A percentile compares a stretch with the other conserved stretches of the same genome.
phyloP scores from a whole-genome alignment of 64 coral and sea anemone species.

The Platygyra sinensis region DNA sequence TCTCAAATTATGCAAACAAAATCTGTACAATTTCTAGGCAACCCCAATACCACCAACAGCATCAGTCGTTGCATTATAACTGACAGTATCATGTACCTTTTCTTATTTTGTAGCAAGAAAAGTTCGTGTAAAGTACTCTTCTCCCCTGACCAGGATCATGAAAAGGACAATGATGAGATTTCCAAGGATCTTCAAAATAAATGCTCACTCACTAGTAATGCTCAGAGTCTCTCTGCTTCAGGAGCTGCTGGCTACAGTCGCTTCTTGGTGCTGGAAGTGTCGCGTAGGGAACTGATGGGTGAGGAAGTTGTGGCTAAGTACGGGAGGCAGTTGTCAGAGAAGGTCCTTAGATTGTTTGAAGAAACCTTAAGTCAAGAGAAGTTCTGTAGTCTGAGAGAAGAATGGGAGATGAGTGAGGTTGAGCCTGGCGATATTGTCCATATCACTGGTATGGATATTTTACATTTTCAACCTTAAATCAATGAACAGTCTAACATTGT shows the following conservation, averaged over 20 bases:
- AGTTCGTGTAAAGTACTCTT: constrained; percentile 11
- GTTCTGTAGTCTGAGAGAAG: constrained; percentile 83
- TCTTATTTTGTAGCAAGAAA: background rate
- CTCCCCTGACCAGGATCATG: background rate
- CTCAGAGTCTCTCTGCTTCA: background rate
- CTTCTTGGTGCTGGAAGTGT: constrained; percentile 88
- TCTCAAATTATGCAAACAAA: background rate
- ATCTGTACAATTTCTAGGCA: no score
- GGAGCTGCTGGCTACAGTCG: constrained; percentile 57
- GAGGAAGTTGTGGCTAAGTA: constrained; percentile 19
- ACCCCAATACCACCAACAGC: no score
- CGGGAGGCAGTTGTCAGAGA: constrained; percentile 61
- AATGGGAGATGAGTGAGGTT: constrained; percentile 92
- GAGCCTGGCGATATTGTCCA: constrained; percentile 95
- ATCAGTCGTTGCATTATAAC: no score
- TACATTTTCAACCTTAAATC: background rate
- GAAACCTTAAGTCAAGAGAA: constrained; percentile 63
- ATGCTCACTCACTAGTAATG: constrained; percentile 15
- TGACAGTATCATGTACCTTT: background rate
- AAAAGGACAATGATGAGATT: background rate
- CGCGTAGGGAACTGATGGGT: constrained; percentile 56
- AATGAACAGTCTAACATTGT: background rate
- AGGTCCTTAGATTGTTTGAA: constrained; percentile 89
- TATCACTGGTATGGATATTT: constrained; percentile 64
- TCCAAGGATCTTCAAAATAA: constrained; percentile 23